Conservation (phyloP, 2,113 vertebrate species). For the Coturnix japonica region DNA sequence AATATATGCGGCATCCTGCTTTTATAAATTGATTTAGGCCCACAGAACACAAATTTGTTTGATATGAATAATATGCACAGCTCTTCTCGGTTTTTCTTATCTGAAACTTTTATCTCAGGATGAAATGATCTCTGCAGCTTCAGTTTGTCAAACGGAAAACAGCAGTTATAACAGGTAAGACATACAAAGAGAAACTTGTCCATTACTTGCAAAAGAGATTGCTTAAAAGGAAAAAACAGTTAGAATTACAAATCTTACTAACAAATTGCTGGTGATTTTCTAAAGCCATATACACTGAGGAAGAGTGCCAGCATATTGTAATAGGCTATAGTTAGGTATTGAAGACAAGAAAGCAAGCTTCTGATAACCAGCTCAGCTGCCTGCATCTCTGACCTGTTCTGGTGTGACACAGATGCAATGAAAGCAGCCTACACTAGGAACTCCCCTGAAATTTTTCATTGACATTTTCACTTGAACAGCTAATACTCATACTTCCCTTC, state of each 20-base stretch:
- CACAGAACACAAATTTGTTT: conserved; percentile 20
- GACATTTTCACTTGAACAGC: background rate
- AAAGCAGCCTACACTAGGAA: background rate
- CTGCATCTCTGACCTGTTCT: background rate
- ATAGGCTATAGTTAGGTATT: background rate
- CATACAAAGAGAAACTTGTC: conserved; percentile 7
- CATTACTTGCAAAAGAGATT: background rate
- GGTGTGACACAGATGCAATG: background rate
- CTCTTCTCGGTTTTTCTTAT: conserved; percentile 13
- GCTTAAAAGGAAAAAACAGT: conserved; percentile 24
- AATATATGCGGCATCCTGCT: background rate
- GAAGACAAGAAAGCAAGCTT: background rate
- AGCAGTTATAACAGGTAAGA: conserved; percentile 1
- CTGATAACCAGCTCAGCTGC: background rate
- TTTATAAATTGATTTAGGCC: conserved; percentile 30
- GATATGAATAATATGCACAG: conserved; percentile 31
- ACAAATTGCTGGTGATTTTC: conserved; percentile 21
- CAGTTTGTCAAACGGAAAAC: conserved; percentile 37
- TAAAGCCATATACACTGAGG: background rate
- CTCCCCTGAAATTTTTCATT: background rate
- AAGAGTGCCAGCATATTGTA: background rate
- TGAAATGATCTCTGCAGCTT: conserved; percentile 45
- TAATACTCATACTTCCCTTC: background rate
- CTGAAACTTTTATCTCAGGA: conserved; percentile 54
- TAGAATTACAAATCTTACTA: conserved; percentile 23